Conservation (phyloP, 2,888 invertebrate species). For the Ypsolopha scabrella region DNA sequence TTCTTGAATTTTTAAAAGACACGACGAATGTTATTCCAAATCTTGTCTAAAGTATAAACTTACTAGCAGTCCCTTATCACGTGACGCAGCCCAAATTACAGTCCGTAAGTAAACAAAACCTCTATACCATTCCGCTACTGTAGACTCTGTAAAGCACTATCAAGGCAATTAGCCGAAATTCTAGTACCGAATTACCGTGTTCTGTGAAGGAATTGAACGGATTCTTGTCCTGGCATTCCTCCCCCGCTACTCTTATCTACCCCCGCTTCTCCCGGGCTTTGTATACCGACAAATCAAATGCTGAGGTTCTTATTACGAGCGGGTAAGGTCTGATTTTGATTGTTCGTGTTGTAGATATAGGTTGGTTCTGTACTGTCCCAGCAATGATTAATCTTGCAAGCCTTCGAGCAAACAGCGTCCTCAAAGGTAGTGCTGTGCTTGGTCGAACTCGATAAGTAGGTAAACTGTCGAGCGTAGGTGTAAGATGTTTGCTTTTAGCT, state of each 20-base stretch:
- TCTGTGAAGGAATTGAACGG: conserved; percentile 24
- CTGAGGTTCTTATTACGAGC: too few species aligned
- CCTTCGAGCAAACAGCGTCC: conserved; percentile 42
- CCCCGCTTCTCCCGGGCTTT: conserved; percentile 16
- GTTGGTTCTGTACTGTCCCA: conserved; percentile 16
- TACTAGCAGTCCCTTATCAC: too few species aligned
- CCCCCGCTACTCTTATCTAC: conserved; percentile 9
- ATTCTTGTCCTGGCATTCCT: conserved; percentile 15
- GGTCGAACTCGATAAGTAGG: conserved; percentile 17
- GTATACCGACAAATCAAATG: too few species aligned
- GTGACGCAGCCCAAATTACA: too few species aligned
- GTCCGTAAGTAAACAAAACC: not conserved
- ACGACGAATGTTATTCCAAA: too few species aligned
- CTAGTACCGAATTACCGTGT: conserved; percentile 23
- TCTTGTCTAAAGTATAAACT: too few species aligned
- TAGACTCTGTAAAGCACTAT: not conserved
- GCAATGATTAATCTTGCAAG: conserved; percentile 62
- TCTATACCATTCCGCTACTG: not conserved
- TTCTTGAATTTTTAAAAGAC: too few species aligned
- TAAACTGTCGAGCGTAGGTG: not conserved
- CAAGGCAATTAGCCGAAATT: conserved; percentile 35
- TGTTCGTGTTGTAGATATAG: too few species aligned
- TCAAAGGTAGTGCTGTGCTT: conserved; percentile 28
- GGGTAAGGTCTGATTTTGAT: too few species aligned
- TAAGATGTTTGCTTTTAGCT: not conserved